These are phyloP conservation scores for Oxygymnocypris stewartii DNA, from an alignment of 2,113 vertebrate genomes.

Conservation along the genomic window DNA sequence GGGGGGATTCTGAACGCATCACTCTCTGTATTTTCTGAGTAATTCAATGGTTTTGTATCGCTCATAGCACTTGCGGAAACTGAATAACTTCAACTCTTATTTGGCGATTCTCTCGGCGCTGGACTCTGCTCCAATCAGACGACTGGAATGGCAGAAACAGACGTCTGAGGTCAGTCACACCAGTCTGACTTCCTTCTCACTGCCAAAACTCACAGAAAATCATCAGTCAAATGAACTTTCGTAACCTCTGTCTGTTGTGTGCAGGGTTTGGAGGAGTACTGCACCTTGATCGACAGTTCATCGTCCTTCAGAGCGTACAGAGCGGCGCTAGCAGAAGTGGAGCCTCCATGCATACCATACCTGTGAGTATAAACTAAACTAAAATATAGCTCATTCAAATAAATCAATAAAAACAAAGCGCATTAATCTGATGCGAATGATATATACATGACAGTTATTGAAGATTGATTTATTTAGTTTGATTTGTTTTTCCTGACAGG, in stretches of 20 bases:
- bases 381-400: not conserved
- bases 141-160: slow-evolving; percentile 98
- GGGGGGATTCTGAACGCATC: not conserved
- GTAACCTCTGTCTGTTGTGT: not conserved
- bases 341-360: slow-evolving; percentile 96
- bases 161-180: slow-evolving; percentile 89
- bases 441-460: not conserved
- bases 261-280: slow-evolving; percentile 95
- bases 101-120: slow-evolving; percentile 96
- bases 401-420: not conserved
- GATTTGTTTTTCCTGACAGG: slow-evolving; percentile 66
- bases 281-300: slow-evolving; percentile 96
- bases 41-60: slow-evolving; percentile 3
- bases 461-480: not conserved
- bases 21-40: not conserved
- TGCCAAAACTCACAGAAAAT: not conserved
- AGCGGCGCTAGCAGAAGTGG: slow-evolving; percentile 93
- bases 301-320: slow-evolving; percentile 97
- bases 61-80: slow-evolving; percentile 91
- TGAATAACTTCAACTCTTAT: slow-evolving; percentile 99
- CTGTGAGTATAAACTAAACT: slow-evolving; percentile 79
- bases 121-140: slow-evolving; percentile 96
- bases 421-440: not conserved
- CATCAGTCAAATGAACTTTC: not conserved
- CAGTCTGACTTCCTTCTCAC: not conserved